Base-by-base conservation (phyloP, 2,113 vertebrate species). In the Collichthys lucidus region DNA sequence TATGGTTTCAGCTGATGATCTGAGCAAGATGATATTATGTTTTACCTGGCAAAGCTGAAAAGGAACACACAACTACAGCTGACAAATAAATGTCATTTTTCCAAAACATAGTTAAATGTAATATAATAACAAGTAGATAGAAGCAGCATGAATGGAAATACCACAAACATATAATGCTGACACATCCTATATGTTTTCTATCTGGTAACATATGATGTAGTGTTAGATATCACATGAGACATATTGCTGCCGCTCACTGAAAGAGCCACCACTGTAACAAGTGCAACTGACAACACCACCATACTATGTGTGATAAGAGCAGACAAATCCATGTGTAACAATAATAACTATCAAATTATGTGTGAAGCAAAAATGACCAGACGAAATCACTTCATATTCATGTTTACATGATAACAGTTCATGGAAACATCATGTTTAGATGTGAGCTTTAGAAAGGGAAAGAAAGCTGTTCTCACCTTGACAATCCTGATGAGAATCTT, bases 401-500 rank as follows among this genome's bases (percentile, higher is more conserved):
- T 16, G 52, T 69, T 70, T 0, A 20, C 16, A 19, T 74, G 22
- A 47, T 1, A 10, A 22, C 0, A 52, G 3, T 15, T 53, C 4
- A 49, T 50, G 26, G 19, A 44, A 75, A 62, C 14, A 29, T 42
- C 35, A 46, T 15, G 17, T 77, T 15, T 29, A 62, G 20, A 80
- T 24, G 2, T 64, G 14, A 55, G 11, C 11, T 16, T 61, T 50
- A 29, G 7, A 61, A 60, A 75, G 4, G 9, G 24, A 10, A 47
- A 44, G 49, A n/a, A 0, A 24, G 6, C 24, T 0, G 1, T 9
- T 70, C 88, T 86, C 56, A 99, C 98, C 97, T 99, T 99, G 40
- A 99, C 97, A 56, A 95, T 92, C 94, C 98, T 96, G 95, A 99
- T 99, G 91, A 99, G 97, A 74, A 97, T 99, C 96, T 99, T 99